Conservation (phyloP, 2,797 vertebrate species). For the Spinus pinus region DNA sequence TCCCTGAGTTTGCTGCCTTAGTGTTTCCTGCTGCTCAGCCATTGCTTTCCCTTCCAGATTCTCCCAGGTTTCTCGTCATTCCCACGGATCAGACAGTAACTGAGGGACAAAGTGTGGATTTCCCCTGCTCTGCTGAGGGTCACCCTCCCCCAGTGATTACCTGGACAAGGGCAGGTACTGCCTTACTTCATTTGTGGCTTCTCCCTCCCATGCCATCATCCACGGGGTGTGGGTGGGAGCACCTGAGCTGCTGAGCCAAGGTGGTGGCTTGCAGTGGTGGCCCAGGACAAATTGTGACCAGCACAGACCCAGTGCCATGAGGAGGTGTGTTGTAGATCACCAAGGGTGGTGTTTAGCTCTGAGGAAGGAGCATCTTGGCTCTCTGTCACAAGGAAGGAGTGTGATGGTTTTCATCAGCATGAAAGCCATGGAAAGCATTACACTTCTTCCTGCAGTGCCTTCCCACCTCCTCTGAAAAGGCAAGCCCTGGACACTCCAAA, state of each 20-base stretch:
- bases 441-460: neutral
- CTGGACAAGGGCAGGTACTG: slow-evolving; percentile 75
- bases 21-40: neutral
- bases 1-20: neutral
- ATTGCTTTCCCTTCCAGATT: slow-evolving; percentile 37
- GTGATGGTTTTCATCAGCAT: neutral
- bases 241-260: neutral
- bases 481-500: neutral
- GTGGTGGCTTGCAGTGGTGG: neutral
- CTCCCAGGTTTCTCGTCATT: slow-evolving; percentile 59
- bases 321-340: neutral
- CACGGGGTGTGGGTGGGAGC: neutral
- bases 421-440: neutral
- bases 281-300: neutral
- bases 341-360: neutral
- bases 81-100: slow-evolving; percentile 69
- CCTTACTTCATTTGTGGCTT: rapidly evolving
- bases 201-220: neutral
- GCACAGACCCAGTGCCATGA: neutral
- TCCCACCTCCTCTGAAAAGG: neutral
- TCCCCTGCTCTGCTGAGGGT: slow-evolving; percentile 70
- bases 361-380: neutral
- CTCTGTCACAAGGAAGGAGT: neutral
- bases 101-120: slow-evolving; percentile 70
- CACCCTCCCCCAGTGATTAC: slow-evolving; percentile 67